Conservation (phyloP, 2,888 invertebrate species). For the Odontomyia ornata region DNA sequence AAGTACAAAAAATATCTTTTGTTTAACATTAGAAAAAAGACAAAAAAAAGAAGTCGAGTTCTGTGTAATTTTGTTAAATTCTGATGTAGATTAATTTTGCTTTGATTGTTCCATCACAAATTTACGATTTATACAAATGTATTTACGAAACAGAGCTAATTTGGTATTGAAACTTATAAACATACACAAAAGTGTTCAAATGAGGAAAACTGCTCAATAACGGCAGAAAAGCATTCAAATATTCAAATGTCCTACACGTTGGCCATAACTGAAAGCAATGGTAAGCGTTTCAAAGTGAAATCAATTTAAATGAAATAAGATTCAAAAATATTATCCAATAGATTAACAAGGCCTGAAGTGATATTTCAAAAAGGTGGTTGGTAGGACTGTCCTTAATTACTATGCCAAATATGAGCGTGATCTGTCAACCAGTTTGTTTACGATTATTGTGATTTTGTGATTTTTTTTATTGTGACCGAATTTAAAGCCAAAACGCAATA, state of each 20-base stretch:
- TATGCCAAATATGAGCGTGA: too few species aligned
- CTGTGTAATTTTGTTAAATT: constrained; percentile 20
- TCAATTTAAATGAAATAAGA: constrained; percentile 18
- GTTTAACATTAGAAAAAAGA: not conserved
- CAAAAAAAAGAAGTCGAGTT: not conserved
- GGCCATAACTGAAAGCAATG: constrained; percentile 26
- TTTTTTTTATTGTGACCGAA: too few species aligned
- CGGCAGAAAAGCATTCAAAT: constrained; percentile 14
- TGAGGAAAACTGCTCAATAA: constrained; percentile 19
- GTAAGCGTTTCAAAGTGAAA: constrained; percentile 42
- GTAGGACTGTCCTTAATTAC: too few species aligned
- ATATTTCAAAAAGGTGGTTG: too few species aligned
- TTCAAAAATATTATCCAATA: constrained; percentile 71
- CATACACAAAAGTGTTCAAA: constrained; percentile 19
- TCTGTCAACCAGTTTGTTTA: too few species aligned
- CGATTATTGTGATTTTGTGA: too few species aligned
- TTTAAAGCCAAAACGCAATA: too few species aligned
- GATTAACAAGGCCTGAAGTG: constrained; percentile 76
- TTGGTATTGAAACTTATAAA: not conserved
- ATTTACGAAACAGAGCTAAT: too few species aligned
- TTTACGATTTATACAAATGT: not conserved
- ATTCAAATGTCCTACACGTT: not conserved
- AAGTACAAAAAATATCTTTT: too few species aligned
- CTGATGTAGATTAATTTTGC: constrained; percentile 26
- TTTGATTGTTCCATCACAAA: constrained; percentile 16